These are phyloP conservation scores for Limonius californicus DNA, from an alignment of 1,140 invertebrate genomes.

Conservation along the genomic window DNA sequence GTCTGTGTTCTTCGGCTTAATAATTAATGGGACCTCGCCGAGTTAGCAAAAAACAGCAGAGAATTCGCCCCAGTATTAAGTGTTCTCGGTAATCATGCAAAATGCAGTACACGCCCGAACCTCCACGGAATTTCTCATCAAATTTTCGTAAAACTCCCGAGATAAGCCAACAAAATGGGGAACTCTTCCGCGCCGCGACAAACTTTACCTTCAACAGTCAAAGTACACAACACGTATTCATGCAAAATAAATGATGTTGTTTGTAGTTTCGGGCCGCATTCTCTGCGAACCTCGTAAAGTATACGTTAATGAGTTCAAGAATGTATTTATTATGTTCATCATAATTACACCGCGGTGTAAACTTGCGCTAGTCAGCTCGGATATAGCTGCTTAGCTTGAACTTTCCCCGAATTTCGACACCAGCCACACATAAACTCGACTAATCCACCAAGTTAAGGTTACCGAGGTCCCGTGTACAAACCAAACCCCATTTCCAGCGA, in stretches of 20 bases:
- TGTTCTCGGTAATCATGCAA: slow-evolving; percentile 17
- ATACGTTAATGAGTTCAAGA: slow-evolving; percentile 27
- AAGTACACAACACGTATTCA: slow-evolving; percentile 21
- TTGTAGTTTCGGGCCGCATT: slow-evolving; percentile 7
- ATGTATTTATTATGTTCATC: slow-evolving; percentile 26
- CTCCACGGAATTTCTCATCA: slow-evolving; percentile 18
- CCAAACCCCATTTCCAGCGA: too few relatives aligned
- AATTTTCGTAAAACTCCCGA: slow-evolving; percentile 22
- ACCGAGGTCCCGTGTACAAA: too few relatives aligned
- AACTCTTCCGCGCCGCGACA: neutral
- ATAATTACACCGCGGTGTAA: slow-evolving; percentile 3
- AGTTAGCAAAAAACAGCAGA: neutral
- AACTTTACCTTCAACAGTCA: slow-evolving; percentile 12
- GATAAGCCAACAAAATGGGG: slow-evolving; percentile 19
- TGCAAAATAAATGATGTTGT: slow-evolving; percentile 29
- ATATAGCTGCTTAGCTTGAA: too few relatives aligned
- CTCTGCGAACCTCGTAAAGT: slow-evolving; percentile 21
- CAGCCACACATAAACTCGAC: too few relatives aligned
- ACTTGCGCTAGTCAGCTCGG: too few relatives aligned
- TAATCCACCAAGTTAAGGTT: too few relatives aligned
- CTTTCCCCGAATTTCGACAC: neutral
- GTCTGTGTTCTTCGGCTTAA: neutral
- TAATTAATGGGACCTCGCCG: neutral
- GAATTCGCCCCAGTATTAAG: neutral
- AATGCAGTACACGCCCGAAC: slow-evolving; percentile 17